Evolutionary conservation across 2,797 vertebrate genomes (phyloP), one percentile per base, ranked within the genome.

Genomic region (Mallotus villosus): DNA sequence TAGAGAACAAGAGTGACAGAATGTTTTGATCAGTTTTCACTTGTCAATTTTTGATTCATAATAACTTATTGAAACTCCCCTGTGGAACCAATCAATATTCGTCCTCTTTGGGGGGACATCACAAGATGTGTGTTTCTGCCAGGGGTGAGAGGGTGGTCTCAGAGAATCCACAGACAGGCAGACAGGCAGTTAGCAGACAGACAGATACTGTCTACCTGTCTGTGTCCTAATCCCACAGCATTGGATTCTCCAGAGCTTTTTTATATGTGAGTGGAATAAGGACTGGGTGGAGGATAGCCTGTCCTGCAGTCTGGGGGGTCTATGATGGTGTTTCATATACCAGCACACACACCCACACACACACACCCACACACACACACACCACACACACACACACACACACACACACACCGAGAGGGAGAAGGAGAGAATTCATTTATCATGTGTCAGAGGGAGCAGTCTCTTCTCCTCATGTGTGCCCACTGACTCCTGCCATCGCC

Each of bases 11-110:
- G 24, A 19, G 27, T 63, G 27, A 63, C 61, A 34, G 17, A 60
- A 12, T 60, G 58, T 62, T 81, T 71, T 83, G 78, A 86, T 87
- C 78, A 75, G 81, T 67, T 81, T 81, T 64, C 71, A 19, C 8
- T 69, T 68, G 60, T 87, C 81, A 82, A 85, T 89, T 78, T 85
- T 85, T 84, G 29, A 82, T 87, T 82, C 85, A 73, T 79, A 82
- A 89, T 85, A 78, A 89, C 83, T 87, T 87, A 86, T 87, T 86
- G 78, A 89, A 85, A 74, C 32, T 60, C 70, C 51, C 60, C 75
- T 66, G 75, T 77, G 77, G 66, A 27, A 73, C 66, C 11, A 73
- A 87, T 87, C 85, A 63, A 89, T 87, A 76, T 70, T 41, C 1
- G 60, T 37, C 51, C 51, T 53, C 21, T 57, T 24, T 65, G 63